Conservation (phyloP, 2,797 vertebrate species). For the Myoxocephalus aenaeus region DNA sequence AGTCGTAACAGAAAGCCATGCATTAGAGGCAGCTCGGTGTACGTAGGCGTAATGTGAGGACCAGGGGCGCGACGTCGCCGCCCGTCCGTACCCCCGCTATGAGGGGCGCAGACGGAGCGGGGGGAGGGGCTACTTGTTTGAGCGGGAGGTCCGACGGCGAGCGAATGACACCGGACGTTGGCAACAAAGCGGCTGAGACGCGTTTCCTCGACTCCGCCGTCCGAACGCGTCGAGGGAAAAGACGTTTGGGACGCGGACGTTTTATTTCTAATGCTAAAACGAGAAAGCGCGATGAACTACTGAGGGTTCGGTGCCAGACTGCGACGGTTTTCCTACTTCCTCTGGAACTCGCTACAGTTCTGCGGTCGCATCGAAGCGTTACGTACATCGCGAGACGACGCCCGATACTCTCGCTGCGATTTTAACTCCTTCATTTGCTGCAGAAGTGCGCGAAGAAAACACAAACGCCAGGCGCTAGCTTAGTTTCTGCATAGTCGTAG, state of each 20-base stretch:
- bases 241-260: neutral
- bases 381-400: too few relatives aligned
- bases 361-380: constrained; percentile 42
- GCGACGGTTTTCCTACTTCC: constrained; percentile 1
- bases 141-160: constrained; percentile 3
- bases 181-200: constrained; percentile 5
- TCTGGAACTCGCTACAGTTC: constrained; percentile 21
- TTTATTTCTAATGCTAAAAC: too few relatives aligned
- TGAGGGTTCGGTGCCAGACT: too few relatives aligned
- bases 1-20: constrained; percentile 69
- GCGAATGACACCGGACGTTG: constrained; percentile 30
- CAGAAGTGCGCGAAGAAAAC: constrained; percentile 26
- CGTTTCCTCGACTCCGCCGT: neutral
- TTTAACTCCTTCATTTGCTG: constrained; percentile 50
- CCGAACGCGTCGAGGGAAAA: neutral
- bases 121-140: neutral
- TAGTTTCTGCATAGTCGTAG: constrained; percentile 72
- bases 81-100: too few relatives aligned
- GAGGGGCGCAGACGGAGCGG: neutral
- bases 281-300: too few relatives aligned
- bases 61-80: neutral
- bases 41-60: constrained; percentile 66
- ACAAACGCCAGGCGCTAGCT: constrained; percentile 39
- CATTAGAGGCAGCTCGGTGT: constrained; percentile 81
- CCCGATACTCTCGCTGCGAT: constrained; percentile 6